Evolutionary conservation across 2,797 vertebrate species (phyloP), one percentile per base, ranked within the genome.

Genomic region (Sphaeramia orbicularis): DNA sequence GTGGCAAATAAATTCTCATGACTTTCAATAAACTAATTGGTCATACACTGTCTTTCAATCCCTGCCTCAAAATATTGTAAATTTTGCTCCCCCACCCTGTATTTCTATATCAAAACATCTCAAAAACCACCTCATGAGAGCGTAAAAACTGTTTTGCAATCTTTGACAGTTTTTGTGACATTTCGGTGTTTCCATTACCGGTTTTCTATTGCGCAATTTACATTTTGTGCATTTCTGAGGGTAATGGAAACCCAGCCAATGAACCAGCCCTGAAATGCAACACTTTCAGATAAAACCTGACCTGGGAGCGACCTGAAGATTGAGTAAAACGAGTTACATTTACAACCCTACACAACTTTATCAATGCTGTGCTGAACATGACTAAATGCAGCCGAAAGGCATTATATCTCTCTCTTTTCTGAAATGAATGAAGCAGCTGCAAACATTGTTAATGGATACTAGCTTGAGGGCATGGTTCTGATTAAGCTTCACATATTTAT

Each of bases 401-500:
- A 54, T 55, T 41, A 49, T 35, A 0, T 54, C 7, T 62, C 2
- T 52, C 9, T 60, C 6, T 36, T 15, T 37, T 38, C 6, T 49
- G 11, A 40, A 59, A 36, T 60, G 2, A 69, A 19, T 18, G 21
- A 7, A 11, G 10, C 27, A 41, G 45, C 16, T 51, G 73, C 3
- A 55, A 44, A 49, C 36, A 15, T n/a, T 7, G 49, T 6, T 48
- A 67, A 69, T 65, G 41, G 55, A 62, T 21, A 8, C 9, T 32
- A 15, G 35, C 58, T 41, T 50, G 10, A 45, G 38, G 40, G 12
- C 61, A 56, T 4, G 16, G 30, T 63, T 76, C 42, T 27, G 62
- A 80, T 71, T 50, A 68, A 49, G 27, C 4, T 13, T 27, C 48
- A 65, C 4, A 65, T 64, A 65, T 64, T 75, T 70, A 40, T 61